phyloP scores from a whole-genome alignment of 1,140 invertebrate genomes.

The Cydia splendana region DNA sequence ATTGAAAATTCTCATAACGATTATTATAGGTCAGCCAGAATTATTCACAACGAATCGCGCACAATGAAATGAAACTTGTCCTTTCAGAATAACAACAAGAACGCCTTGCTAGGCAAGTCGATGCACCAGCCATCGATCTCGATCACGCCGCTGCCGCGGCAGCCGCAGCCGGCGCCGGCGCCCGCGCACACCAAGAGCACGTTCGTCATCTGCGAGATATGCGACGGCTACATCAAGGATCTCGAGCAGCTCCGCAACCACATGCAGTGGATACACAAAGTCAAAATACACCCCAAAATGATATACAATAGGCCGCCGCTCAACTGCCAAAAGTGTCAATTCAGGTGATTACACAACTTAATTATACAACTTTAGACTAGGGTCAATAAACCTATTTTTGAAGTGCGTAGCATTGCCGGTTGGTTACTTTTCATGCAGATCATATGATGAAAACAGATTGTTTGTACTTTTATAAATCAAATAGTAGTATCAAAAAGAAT shows the following conservation, averaged over 20 bases:
- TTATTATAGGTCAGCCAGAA: no score
- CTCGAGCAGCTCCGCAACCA: conserved; percentile 95
- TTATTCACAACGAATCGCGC: no score
- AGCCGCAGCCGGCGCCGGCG: conserved; percentile 51
- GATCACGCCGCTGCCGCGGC: conserved; percentile 92
- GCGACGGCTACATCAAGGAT: conserved; percentile 97
- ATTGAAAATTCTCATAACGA: no score
- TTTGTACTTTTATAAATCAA: no score
- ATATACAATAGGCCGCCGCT: conserved; percentile 95
- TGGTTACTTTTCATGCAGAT: no score
- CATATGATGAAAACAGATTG: no score
- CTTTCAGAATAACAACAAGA: conserved; percentile 58
- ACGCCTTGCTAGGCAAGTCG: conserved; percentile 41
- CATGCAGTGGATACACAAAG: conserved; percentile 98
- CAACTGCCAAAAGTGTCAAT: conserved; percentile 98
- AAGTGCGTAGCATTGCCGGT: no score
- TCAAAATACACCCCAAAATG: conserved; percentile 98
- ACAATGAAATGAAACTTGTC: background rate
- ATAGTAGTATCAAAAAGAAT: no score
- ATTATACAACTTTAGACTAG: no score
- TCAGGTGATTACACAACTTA: conserved; percentile 78
- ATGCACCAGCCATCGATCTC: conserved; percentile 89
- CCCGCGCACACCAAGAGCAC: conserved; percentile 83
- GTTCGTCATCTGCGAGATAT: conserved; percentile 97
- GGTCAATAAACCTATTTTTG: no score